Evolutionary conservation across 2,888 invertebrate species (phyloP).

Genomic region (Taphrorychus bicolor): DNA sequence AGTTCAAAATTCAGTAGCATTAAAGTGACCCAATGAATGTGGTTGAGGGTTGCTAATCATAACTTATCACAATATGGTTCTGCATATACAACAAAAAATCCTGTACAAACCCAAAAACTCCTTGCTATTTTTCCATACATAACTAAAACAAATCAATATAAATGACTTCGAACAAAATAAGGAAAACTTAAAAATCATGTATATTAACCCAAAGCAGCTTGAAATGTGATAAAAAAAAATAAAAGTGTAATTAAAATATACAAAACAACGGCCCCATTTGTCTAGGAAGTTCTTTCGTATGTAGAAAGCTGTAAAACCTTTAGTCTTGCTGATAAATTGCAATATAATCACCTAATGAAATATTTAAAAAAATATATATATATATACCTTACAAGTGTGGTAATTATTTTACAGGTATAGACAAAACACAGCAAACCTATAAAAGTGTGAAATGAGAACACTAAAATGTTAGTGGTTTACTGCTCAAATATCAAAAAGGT

Average conservation of each 20-base stretch:
- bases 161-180: neutral
- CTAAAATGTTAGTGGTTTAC: neutral
- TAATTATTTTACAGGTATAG: slow-evolving; percentile 8
- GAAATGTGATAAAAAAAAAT: neutral
- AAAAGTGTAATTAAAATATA: neutral
- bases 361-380: neutral
- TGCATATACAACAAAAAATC: slow-evolving; percentile 3
- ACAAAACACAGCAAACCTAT: slow-evolving; percentile 44
- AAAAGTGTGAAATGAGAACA: too few species aligned
- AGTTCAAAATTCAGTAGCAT: too few species aligned
- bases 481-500: neutral
- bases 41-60: neutral
- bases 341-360: neutral
- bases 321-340: neutral
- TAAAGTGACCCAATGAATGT: neutral
- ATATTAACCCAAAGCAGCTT: slow-evolving; percentile 9
- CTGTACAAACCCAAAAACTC: slow-evolving; percentile 28
- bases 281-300: neutral
- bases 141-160: slow-evolving; percentile 26
- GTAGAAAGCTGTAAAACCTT: neutral
- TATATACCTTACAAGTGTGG: neutral
- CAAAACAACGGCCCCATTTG: neutral
- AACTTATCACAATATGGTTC: slow-evolving; percentile 4
- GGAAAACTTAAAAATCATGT: slow-evolving; percentile 22
- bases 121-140: slow-evolving; percentile 27